phyloP scores from a whole-genome alignment of 2,888 invertebrate species.

The Philaethria dido region DNA sequence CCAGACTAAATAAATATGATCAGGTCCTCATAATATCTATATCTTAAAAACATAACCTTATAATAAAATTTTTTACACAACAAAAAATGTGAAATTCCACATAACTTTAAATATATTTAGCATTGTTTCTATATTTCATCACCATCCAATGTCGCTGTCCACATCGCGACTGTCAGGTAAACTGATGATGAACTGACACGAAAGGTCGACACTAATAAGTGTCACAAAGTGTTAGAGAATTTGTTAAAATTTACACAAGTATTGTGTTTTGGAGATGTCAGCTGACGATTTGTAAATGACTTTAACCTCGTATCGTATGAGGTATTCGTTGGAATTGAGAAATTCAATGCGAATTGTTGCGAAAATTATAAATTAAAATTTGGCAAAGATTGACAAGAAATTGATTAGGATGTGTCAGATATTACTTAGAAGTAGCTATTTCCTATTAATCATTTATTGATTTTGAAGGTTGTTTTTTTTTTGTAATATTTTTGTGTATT shows the following conservation, averaged over 20 bases:
- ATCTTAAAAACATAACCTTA: background rate
- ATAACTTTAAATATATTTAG: background rate
- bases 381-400: background rate
- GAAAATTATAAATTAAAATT: background rate
- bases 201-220: slow-evolving; percentile 27
- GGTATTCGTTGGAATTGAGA: background rate
- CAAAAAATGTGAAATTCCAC: background rate
- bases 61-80: too few relatives aligned
- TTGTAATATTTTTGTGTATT: too few relatives aligned
- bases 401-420: slow-evolving; percentile 1
- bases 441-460: background rate
- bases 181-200: slow-evolving; percentile 29
- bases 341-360: slow-evolving; percentile 5
- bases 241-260: slow-evolving; percentile 16
- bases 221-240: slow-evolving; percentile 16
- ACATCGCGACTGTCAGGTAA: slow-evolving; percentile 6
- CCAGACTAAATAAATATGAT: too few relatives aligned
- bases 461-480: background rate
- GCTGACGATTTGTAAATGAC: slow-evolving; percentile 9
- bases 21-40: too few relatives aligned
- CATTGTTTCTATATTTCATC: slow-evolving; percentile 10
- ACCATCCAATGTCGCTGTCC: background rate
- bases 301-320: slow-evolving; percentile 1
- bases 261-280: slow-evolving; percentile 24
- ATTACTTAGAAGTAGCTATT: background rate